Percentiles rank a stretch among this genome's conserved stretches.
phyloP scores from a whole-genome alignment of 2,797 vertebrate species.

The Microctenopoma stevenorrisi region DNA sequence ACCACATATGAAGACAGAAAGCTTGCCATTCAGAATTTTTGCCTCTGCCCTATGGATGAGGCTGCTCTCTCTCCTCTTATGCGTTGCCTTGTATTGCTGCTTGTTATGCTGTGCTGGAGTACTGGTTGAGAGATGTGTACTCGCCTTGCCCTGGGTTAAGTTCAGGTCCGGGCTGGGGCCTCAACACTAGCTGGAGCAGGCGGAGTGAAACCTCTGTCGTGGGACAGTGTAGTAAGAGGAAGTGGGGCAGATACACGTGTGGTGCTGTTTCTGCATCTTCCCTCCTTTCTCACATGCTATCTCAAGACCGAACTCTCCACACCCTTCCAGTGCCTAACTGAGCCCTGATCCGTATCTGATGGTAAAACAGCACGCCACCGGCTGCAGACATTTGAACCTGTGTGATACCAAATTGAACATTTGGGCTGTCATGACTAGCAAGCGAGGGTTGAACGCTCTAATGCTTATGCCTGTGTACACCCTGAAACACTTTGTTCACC shows the following conservation, averaged over 20 bases:
- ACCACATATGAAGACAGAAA: conserved; percentile 69
- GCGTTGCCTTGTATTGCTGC: conserved; percentile 18
- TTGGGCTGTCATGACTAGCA: conserved; percentile 38
- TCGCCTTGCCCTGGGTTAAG: conserved; percentile 43
- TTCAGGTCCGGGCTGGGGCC: conserved; percentile 33
- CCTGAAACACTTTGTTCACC: conserved; percentile 45
- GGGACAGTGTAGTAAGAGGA: conserved; percentile 28
- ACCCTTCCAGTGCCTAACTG: conserved; percentile 56
- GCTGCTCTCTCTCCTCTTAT: conserved; percentile 21
- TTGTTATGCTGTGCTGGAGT: conserved; percentile 43
- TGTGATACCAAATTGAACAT: conserved; percentile 65
- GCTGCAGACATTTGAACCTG: conserved; percentile 50
- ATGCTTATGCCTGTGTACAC: conserved; percentile 21
- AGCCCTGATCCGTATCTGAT: conserved; percentile 68
- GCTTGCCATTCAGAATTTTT: conserved; percentile 50
- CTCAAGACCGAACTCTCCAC: conserved; percentile 48
- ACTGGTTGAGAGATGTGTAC: conserved; percentile 26
- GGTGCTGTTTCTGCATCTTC: conserved; percentile 22
- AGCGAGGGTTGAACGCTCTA: conserved; percentile 39
- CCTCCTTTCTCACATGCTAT: conserved; percentile 14
- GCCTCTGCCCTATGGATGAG: conserved; percentile 36
- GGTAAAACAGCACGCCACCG: conserved; percentile 51
- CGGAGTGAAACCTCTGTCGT: conserved; percentile 41
- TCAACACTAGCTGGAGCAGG: conserved; percentile 30
- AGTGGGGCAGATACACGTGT: conserved; percentile 43